Conservation (phyloP, 2,113 vertebrate species). For the Mustelus asterias region DNA sequence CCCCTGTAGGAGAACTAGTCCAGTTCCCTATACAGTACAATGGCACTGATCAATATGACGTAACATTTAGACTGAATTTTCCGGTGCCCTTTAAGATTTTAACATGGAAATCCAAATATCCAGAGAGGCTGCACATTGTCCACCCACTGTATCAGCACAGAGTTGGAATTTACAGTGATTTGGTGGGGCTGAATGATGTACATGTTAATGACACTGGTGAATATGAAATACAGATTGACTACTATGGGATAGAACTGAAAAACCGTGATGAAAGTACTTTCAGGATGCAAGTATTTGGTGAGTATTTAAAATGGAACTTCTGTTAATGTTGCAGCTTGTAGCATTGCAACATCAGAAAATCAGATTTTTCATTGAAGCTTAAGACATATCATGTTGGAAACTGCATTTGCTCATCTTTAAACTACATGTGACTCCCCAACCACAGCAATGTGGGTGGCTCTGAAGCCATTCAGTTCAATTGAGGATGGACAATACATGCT, state of each 20-base stretch:
- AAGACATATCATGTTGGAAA: no score
- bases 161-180: neutral
- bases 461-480: no score
- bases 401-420: no score
- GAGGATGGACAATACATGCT: no score
- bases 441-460: no score
- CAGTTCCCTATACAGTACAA: neutral
- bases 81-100: neutral
- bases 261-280: constrained; percentile 24
- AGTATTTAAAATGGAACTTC: neutral
- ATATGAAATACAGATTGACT: constrained; percentile 3
- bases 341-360: neutral
- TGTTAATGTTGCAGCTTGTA: neutral
- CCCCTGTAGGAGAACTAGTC: neutral
- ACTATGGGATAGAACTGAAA: neutral
- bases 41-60: neutral
- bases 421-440: no score
- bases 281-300: constrained; percentile 18
- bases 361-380: neutral
- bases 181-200: neutral
- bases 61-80: neutral
- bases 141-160: constrained; percentile 10
- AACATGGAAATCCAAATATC: neutral
- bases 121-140: neutral
- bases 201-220: neutral